phyloP scores from a whole-genome alignment of 1,140 invertebrate genomes.

The Cardiocondyla obscurior region DNA sequence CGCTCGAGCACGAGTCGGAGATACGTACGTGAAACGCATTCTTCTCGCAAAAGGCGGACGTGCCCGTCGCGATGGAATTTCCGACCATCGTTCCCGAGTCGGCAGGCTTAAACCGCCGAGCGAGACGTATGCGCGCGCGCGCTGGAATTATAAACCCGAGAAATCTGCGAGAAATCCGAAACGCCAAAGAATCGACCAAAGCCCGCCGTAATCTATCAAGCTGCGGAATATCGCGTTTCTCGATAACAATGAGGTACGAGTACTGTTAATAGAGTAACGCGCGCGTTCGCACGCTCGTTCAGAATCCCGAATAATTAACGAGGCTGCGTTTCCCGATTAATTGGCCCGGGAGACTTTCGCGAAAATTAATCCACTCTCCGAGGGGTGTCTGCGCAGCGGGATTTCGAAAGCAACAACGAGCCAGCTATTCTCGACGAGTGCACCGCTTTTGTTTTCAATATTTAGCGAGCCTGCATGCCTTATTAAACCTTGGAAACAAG shows the following conservation, averaged over 20 bases:
- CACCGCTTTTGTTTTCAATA: neutral
- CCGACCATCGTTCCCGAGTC: neutral
- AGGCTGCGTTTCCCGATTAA: conserved; percentile 29
- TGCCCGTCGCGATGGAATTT: neutral
- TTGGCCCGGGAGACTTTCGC: conserved; percentile 35
- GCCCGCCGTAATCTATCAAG: neutral
- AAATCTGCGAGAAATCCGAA: neutral
- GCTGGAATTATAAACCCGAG: neutral
- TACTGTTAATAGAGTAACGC: conserved; percentile 16
- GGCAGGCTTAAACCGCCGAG: neutral
- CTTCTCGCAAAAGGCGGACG: neutral
- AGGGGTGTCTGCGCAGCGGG: neutral
- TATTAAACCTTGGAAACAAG: neutral
- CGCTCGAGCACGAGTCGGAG: neutral
- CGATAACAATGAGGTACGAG: conserved; percentile 30
- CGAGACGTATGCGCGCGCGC: neutral
- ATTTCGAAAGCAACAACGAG: conserved; percentile 13
- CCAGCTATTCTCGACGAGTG: neutral
- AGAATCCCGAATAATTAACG: conserved; percentile 45
- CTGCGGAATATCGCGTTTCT: conserved; percentile 35
- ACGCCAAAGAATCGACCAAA: neutral
- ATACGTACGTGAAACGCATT: neutral
- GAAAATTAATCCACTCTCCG: conserved; percentile 17
- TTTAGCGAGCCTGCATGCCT: neutral
- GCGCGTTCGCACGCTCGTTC: neutral